Base-by-base conservation (phyloP, 2,888 invertebrate genomes). In the Hyles lineata region DNA sequence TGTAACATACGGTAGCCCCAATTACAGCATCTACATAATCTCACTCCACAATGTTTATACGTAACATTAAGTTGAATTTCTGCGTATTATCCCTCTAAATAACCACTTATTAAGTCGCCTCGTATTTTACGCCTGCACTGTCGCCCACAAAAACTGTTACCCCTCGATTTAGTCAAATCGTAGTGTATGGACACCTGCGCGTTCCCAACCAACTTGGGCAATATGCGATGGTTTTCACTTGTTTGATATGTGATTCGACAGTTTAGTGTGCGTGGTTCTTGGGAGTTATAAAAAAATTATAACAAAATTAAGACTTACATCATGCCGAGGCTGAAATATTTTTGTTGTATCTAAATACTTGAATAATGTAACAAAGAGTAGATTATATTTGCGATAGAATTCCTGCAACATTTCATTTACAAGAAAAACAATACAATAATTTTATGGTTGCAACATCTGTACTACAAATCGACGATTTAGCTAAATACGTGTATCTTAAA, bases 81-180 rank as follows among this genome's bases (percentile, higher is more conserved):
- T 77, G 80, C 74, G 83, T 78, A 87, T 90, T 87, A 90, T 89
- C 85, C 82, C 78, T 78, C 87, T 89, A 90, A 92, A 92, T 87
- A 91, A 90, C 90, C 88, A 89, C 89, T 92, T 91, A 92, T 91
- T 91, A 87, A 87, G 90, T 90, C 91, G 87, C 88, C 85, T 91
- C 87, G 81, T 82, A 90, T 91, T 92, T 91, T 87, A 91, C 90
- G 90, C 86, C 86, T 86, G 88, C 87, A 86, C 75, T 87, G 86
- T 75, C 81, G 79, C 87, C 86, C 90, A 90, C 90, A 92, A 92
- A 91, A 88, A 85, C 74, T 84, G 83, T 85, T 89, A 90, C 93
- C 92, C 90, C 85, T 82, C 76, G 78, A 79, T 86, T 85, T 83
- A 84, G 84, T 84, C 79, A 78, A 75, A 74, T 74, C 73, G 77